A percentile compares a stretch with the other conserved stretches of the same genome.
Evolutionary conservation across 2,113 vertebrate species (phyloP).

Genomic region (Deroptyus accipitrinus): DNA sequence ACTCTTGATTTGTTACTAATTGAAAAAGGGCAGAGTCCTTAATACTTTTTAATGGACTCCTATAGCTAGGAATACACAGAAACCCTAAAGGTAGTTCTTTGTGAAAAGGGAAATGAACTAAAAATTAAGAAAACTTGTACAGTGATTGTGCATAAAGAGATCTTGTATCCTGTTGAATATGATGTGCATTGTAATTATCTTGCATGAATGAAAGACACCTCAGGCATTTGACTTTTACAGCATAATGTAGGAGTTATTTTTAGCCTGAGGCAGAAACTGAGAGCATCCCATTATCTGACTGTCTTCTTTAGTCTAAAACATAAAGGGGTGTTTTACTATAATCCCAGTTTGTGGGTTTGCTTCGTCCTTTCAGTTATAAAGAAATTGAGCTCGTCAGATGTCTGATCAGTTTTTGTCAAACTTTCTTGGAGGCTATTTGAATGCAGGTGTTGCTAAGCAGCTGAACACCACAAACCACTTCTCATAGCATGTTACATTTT

Average conservation of each 20-base stretch:
- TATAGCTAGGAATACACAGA: neutral
- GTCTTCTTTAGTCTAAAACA: neutral
- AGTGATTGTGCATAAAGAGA: neutral
- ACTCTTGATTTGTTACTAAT: neutral
- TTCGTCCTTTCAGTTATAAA: neutral
- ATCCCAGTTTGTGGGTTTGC: neutral
- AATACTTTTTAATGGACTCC: neutral
- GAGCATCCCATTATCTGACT: neutral
- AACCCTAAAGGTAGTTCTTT: neutral
- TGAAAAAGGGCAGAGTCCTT: neutral
- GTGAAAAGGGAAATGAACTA: neutral
- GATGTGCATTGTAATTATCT: neutral
- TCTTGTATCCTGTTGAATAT: neutral
- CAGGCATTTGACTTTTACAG: neutral
- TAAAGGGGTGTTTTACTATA: conserved; percentile 7
- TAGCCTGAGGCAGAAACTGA: neutral
- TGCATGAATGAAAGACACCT: neutral
- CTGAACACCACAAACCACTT: neutral
- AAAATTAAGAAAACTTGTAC: neutral
- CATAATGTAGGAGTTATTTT: neutral
- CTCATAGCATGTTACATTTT: neutral
- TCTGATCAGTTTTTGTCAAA: conserved; percentile 27
- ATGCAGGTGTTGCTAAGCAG: conserved; percentile 31
- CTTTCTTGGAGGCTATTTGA: neutral
- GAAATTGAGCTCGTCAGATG: neutral